These are phyloP conservation scores for Mycalesis mineus DNA, from an alignment of 2,888 invertebrate genomes.

Conservation along the genomic window DNA sequence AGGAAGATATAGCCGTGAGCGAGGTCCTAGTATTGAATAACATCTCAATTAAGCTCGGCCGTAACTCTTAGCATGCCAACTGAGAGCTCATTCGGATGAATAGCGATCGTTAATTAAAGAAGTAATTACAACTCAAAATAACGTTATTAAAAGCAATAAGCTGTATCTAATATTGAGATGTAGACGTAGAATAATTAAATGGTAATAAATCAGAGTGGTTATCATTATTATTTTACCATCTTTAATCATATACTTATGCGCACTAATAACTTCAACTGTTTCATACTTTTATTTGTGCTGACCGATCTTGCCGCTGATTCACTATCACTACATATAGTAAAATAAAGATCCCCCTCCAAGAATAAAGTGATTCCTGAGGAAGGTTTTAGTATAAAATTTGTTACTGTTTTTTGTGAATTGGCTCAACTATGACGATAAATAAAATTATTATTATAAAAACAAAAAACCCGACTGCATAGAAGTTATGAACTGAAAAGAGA, in stretches of 20 bases:
- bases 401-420: too few relatives aligned
- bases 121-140: conserved; percentile 59
- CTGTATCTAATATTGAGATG: conserved; percentile 17
- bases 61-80: conserved; percentile 30
- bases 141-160: conserved; percentile 56
- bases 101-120: conserved; percentile 37
- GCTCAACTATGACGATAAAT: too few relatives aligned
- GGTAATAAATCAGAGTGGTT: conserved; percentile 1
- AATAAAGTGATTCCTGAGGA: too few relatives aligned
- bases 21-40: conserved; percentile 4
- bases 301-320: too few relatives aligned
- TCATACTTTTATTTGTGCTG: not conserved
- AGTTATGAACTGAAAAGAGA: too few relatives aligned
- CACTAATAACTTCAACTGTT: not conserved
- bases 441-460: too few relatives aligned
- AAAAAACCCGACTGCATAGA: too few relatives aligned
- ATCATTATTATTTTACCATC: not conserved
- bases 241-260: too few relatives aligned
- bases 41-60: conserved; percentile 6
- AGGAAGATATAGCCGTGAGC: not conserved
- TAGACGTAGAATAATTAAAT: conserved; percentile 8
- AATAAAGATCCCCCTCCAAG: too few relatives aligned
- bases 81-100: conserved; percentile 30
- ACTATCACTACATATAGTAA: too few relatives aligned
- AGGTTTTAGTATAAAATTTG: too few relatives aligned